Conservation (phyloP, 2,113 vertebrate species). For the Pseudopipra pipra region DNA sequence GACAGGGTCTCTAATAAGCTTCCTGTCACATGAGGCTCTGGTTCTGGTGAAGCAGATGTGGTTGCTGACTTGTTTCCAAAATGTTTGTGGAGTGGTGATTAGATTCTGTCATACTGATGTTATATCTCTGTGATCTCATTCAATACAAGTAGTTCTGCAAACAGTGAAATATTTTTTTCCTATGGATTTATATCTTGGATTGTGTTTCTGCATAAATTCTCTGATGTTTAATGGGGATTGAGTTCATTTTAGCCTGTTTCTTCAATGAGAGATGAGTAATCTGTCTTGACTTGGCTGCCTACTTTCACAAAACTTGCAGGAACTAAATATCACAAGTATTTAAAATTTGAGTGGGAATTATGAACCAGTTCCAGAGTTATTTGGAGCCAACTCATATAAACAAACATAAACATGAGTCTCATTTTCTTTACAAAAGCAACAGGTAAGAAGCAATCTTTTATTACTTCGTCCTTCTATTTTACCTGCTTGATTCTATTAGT, state of each 20-base stretch:
- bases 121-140: slow-evolving; percentile 36
- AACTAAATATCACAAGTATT: background rate
- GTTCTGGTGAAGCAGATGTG: slow-evolving; percentile 44
- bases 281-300: background rate
- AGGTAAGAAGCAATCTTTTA: background rate
- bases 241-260: slow-evolving; percentile 3
- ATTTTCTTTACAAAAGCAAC: background rate
- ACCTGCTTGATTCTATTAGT: background rate
- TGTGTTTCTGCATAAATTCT: background rate
- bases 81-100: slow-evolving; percentile 39
- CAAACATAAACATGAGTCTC: background rate
- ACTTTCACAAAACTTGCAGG: background rate
- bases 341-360: background rate
- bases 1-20: slow-evolving; percentile 31
- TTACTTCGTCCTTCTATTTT: background rate
- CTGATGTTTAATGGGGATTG: background rate
- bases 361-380: background rate
- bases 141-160: slow-evolving; percentile 44
- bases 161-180: slow-evolving; percentile 8
- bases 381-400: background rate
- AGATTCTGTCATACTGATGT: slow-evolving; percentile 23
- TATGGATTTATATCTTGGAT: slow-evolving; percentile 8
- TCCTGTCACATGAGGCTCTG: slow-evolving; percentile 41
- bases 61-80: slow-evolving; percentile 47
- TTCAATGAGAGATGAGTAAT: background rate